These are phyloP conservation scores for Eurytoma adleriae DNA, from an alignment of 2,888 invertebrate genomes.

Conservation along the genomic window DNA sequence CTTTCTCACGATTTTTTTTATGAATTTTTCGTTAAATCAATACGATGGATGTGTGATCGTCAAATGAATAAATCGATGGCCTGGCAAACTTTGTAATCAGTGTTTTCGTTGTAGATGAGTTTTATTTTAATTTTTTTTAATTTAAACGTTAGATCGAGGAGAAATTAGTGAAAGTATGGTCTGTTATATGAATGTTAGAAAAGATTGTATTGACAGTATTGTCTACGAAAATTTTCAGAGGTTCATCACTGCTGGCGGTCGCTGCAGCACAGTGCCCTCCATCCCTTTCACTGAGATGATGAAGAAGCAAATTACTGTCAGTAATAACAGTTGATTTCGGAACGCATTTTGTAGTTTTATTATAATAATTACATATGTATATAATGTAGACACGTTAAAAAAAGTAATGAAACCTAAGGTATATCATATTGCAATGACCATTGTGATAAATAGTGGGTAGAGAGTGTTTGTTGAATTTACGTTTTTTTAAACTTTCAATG, in stretches of 20 bases:
- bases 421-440: slow-evolving; percentile 7
- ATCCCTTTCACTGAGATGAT: slow-evolving; percentile 57
- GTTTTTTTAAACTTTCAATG: too few relatives aligned
- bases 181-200: background rate
- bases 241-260: slow-evolving; percentile 55
- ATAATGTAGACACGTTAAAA: slow-evolving; percentile 10
- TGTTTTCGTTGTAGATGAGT: background rate
- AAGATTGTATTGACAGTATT: slow-evolving; percentile 38
- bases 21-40: too few relatives aligned
- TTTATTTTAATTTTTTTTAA: background rate
- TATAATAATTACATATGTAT: slow-evolving; percentile 27
- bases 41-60: too few relatives aligned
- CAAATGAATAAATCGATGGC: too few relatives aligned
- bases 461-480: slow-evolving; percentile 20
- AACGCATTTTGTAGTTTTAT: slow-evolving; percentile 52
- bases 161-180: too few relatives aligned
- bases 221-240: slow-evolving; percentile 58
- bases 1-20: background rate
- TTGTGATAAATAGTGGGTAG: slow-evolving; percentile 31
- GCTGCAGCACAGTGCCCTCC: slow-evolving; percentile 54
- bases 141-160: background rate
- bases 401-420: slow-evolving; percentile 39
- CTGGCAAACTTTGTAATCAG: too few relatives aligned
- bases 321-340: slow-evolving; percentile 61
- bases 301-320: slow-evolving; percentile 59